Conservation (phyloP, 2,888 invertebrate species). For the Aphodius granarius region DNA sequence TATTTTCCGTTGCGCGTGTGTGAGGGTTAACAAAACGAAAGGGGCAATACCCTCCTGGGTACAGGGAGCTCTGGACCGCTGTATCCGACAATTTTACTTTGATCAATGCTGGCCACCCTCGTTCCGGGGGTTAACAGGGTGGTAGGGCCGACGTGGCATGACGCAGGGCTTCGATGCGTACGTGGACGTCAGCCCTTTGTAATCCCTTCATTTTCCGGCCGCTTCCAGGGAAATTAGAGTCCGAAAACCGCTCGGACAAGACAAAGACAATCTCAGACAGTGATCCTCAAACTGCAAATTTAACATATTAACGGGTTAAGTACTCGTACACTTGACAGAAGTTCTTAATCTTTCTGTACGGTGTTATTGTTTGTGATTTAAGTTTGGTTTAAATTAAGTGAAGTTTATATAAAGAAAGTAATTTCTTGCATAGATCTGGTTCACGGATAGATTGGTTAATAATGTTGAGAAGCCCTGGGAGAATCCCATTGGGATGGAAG, state of each 20-base stretch:
- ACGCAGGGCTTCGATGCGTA: background rate
- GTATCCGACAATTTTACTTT: slow-evolving; percentile 24
- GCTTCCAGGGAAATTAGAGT: slow-evolving; percentile 31
- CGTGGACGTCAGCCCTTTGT: slow-evolving; percentile 11
- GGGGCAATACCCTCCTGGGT: background rate
- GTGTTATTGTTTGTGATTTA: too few relatives aligned
- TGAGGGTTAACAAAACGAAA: background rate
- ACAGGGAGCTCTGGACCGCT: slow-evolving; percentile 12
- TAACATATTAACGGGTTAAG: background rate
- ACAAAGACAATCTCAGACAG: background rate
- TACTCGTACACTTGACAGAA: too few relatives aligned
- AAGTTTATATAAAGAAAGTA: too few relatives aligned
- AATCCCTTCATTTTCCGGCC: slow-evolving; percentile 15
- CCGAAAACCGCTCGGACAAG: background rate
- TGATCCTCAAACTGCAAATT: background rate
- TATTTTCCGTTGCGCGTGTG: background rate
- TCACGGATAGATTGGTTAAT: background rate
- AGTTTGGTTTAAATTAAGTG: too few relatives aligned
- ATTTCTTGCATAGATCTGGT: background rate
- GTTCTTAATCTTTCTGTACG: too few relatives aligned
- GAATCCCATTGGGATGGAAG: background rate
- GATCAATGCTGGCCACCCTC: slow-evolving; percentile 20
- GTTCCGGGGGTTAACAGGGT: background rate
- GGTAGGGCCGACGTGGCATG: background rate
- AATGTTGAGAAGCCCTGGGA: background rate